Base-by-base conservation (phyloP, 2,888 invertebrate species). In the Rotaria macrura region DNA sequence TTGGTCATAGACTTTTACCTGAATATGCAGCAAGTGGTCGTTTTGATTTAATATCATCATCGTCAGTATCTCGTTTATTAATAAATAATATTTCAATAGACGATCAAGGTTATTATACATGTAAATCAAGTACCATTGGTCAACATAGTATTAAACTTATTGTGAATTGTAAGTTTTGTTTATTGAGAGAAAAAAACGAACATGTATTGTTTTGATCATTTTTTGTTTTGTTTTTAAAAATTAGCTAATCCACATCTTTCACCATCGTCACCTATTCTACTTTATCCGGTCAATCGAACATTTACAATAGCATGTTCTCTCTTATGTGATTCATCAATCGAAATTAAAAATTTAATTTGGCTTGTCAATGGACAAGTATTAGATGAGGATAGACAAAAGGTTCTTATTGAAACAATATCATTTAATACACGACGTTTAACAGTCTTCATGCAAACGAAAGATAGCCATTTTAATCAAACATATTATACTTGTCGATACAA, bases 391-490 rank as follows among this genome's bases (percentile, higher is more conserved):
- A n/a, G 10, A n/a, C 3, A 57, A 29, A 0, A n/a, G 29, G n/a
- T 12, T 57, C 14, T 57, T 25, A 57, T 72, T 72, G 72, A 72
- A 72, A 72, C 25, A 38, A 38, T 72, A 23, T 38, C 34, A 23
- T 38, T 23, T 38, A 72, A 72, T 72, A 72, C 72, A 72, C 72
- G 38, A 72, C 72, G 72, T 72, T 72, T 72, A 72, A 72, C 72
- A 72, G 72, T 72, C 2, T 72, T 38, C 6, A 38, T 38, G 14
- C 17, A 38, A 38, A 40, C 23, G 9, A 72, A 40, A 38, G 23
- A 38, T 20, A 29, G 38, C 38, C 20, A 34, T 38, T 40, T 34
- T 72, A 34, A 25, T 38, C 38, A 34, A 38, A 29, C 38, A 20
- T 38, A 72, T 72, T 72, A 72, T 72, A 72, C 72, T 38, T 72